Evolutionary conservation across 92 coral and sea anemone species (phyloP).

Genomic region (Palythoa caribaeorum): DNA sequence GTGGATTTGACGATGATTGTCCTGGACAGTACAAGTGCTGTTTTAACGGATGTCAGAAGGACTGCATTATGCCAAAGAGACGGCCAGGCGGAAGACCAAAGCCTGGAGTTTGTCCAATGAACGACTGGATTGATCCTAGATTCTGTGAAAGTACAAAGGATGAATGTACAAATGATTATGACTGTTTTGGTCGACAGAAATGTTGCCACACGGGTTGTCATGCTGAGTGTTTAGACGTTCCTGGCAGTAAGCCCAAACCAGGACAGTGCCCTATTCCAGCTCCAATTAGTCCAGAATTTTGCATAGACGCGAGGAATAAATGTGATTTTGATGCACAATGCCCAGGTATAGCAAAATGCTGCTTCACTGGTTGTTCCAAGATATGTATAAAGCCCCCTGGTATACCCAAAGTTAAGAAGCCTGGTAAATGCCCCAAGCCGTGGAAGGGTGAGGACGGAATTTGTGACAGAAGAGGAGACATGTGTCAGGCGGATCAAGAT

Average conservation of each 20-base stretch:
- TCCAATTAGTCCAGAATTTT: constrained; percentile 21
- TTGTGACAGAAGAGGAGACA: constrained; percentile 69
- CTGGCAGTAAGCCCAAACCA: constrained; percentile 66
- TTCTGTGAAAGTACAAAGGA: constrained; percentile 60
- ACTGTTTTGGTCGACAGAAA: constrained; percentile 73
- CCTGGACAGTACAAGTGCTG: constrained; percentile 80
- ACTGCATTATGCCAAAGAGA: constrained; percentile 58
- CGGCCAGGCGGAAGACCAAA: constrained; percentile 58
- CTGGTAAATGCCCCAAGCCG: constrained; percentile 83
- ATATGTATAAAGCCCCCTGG: constrained; percentile 71
- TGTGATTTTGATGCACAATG: constrained; percentile 74
- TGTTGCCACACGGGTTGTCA: constrained; percentile 78
- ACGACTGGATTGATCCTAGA: constrained; percentile 58
- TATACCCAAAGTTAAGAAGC: constrained; percentile 24
- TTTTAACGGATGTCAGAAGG: constrained; percentile 80
- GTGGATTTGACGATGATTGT: constrained; percentile 76
- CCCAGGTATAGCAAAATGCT: constrained; percentile 72
- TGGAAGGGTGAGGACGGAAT: constrained; percentile 82
- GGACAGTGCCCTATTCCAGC: constrained; percentile 76
- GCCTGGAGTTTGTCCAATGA: constrained; percentile 78
- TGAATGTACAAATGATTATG: constrained; percentile 70
- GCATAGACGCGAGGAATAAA: constrained; percentile 41
- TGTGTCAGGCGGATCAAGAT: constrained; percentile 61
- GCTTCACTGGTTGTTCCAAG: constrained; percentile 77
- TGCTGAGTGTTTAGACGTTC: constrained; percentile 73